Base-by-base conservation (phyloP, 2,113 vertebrate species). In the Apaloderma vittatum region DNA sequence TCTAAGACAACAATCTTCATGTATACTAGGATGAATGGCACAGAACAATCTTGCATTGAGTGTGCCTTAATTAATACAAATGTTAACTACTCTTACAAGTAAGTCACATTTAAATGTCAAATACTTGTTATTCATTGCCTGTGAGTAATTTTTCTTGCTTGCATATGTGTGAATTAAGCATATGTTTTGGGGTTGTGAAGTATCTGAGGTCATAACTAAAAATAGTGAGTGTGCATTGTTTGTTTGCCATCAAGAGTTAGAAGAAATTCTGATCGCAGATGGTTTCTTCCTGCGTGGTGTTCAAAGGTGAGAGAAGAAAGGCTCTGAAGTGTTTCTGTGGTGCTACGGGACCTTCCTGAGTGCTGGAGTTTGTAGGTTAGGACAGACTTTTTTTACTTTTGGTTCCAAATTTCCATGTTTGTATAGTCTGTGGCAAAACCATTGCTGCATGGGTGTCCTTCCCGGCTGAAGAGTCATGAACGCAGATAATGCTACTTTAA, bases 91-190 rank as follows among this genome's bases (percentile, higher is more conserved):
- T 93, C 62, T 88, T 96, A 87, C 84, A 95, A 93, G 70, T 75
- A 88, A 93, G 58, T 84, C 75, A 72, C 40, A 75, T 93, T 93
- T 94, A 95, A 96, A 97, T 96, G 94, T 95, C 95, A 95, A 88
- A 89, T 45, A 75, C 79, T 93, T 95, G 83, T 92, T 95, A 92
- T 87, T 95, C 83, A 75, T 92, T 92, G 88, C 73, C 82, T 81
- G 57, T 84, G 86, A 96, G 73, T 95, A 71, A 95, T 94, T 84
- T 88, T 88, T 82, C 61, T 78, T 89, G 83, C 92, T 86, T 87
- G 51, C 72, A 36, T 95, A 46, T 84, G 76, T 94, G 79, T 89
- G 88, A 96, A 94, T 90, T 48, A 67, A 88, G 48, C 52, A 2
- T 95, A 94, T 87, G 91, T 95, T 96, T 86, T 92, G 68, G 88